Evolutionary conservation across 2,113 vertebrate species (phyloP).

Genomic region (Acanthisitta chloris): DNA sequence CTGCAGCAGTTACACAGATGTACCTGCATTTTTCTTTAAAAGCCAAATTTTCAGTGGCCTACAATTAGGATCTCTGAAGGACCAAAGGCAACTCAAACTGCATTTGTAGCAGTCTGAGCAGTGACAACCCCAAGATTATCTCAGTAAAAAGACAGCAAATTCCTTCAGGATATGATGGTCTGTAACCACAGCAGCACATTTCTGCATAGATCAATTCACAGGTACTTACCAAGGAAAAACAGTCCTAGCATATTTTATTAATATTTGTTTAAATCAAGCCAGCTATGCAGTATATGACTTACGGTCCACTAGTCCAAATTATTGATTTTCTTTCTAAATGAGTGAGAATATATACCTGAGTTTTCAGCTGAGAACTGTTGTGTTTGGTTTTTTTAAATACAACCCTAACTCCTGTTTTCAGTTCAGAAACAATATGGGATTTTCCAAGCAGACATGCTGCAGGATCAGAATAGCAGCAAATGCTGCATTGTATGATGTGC

Average conservation of each 20-base stretch:
- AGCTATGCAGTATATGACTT: neutral
- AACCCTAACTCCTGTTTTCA: neutral
- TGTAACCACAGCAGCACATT: neutral
- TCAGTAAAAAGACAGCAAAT: neutral
- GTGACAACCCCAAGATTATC: neutral
- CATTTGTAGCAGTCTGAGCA: neutral
- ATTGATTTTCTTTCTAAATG: neutral
- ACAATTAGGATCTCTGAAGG: neutral
- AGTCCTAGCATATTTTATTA: neutral
- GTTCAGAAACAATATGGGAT: neutral
- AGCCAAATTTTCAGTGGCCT: neutral
- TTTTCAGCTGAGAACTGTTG: neutral
- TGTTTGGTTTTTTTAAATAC: too few relatives aligned
- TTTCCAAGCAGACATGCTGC: neutral
- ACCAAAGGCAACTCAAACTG: neutral
- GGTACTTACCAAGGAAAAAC: neutral
- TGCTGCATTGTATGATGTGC: neutral
- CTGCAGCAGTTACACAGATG: neutral
- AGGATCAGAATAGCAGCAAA: neutral
- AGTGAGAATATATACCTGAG: neutral
- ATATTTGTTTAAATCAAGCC: neutral
- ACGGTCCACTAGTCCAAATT: neutral
- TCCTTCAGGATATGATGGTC: neutral
- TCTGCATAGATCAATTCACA: neutral
- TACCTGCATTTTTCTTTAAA: neutral